phyloP scores from a whole-genome alignment of 2,888 invertebrate species.

The Cremastinae sp. region DNA sequence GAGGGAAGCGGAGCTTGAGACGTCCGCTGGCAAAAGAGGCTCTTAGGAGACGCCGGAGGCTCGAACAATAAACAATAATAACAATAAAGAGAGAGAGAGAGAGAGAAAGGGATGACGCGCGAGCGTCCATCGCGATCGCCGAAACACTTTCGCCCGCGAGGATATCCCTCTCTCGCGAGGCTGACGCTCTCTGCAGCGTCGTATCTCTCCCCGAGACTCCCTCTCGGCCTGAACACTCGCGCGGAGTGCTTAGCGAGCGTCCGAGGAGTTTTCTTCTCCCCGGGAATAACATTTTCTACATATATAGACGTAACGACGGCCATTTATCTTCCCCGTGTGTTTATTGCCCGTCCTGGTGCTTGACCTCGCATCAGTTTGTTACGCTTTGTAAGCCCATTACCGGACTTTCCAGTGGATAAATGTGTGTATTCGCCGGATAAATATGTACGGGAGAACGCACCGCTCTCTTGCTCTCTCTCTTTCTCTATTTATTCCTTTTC shows the following conservation, averaged over 20 bases:
- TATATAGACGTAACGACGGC: constrained; percentile 58
- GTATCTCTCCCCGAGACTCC: neutral
- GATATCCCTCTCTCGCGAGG: constrained; percentile 21
- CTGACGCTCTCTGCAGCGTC: too few relatives aligned
- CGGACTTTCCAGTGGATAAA: constrained; percentile 77
- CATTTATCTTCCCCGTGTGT: constrained; percentile 80
- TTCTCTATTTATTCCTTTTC: neutral
- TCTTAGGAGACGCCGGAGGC: constrained; percentile 35
- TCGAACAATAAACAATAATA: constrained; percentile 12
- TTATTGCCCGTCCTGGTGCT: constrained; percentile 79
- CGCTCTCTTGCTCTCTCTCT: neutral
- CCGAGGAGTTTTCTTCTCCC: constrained; percentile 4
- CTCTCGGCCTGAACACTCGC: neutral
- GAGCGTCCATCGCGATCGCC: constrained; percentile 34
- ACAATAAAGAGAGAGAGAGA: constrained; percentile 15
- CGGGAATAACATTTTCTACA: constrained; percentile 11
- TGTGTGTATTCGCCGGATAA: constrained; percentile 64
- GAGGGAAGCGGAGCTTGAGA: constrained; percentile 18
- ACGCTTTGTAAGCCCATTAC: constrained; percentile 81
- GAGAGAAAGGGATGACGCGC: constrained; percentile 15
- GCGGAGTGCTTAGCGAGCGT: constrained; percentile 14
- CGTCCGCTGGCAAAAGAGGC: constrained; percentile 29
- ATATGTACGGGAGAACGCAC: neutral
- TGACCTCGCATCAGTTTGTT: constrained; percentile 80
- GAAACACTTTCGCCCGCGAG: constrained; percentile 52